phyloP scores from a whole-genome alignment of 2,797 vertebrate species.

The Anableps anableps region DNA sequence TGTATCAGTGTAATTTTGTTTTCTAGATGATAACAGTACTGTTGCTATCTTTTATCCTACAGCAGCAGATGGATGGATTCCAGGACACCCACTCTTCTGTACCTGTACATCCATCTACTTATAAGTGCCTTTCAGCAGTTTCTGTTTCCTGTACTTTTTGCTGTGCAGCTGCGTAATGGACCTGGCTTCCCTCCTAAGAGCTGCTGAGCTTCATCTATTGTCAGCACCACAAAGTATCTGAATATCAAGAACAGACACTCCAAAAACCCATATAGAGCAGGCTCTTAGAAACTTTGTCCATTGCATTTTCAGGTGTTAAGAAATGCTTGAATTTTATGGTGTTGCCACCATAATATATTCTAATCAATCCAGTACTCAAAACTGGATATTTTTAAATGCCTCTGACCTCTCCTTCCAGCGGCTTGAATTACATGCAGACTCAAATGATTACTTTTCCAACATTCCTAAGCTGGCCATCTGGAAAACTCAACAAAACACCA shows the following conservation, averaged over 20 bases:
- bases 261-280: neutral
- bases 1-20: slow-evolving; percentile 14
- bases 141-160: slow-evolving; percentile 53
- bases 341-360: slow-evolving; percentile 5
- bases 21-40: slow-evolving; percentile 13
- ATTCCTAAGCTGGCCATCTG: slow-evolving; percentile 63
- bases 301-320: neutral
- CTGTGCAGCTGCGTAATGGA: slow-evolving; percentile 57
- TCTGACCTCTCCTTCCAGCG: slow-evolving; percentile 36
- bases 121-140: slow-evolving; percentile 54
- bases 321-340: slow-evolving; percentile 4
- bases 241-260: slow-evolving; percentile 26
- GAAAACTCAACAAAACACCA: slow-evolving; percentile 52
- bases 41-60: slow-evolving; percentile 22
- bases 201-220: slow-evolving; percentile 41
- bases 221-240: slow-evolving; percentile 36
- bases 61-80: slow-evolving; percentile 32
- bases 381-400: slow-evolving; percentile 17
- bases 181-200: slow-evolving; percentile 44
- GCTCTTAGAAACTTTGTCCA: neutral
- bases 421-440: slow-evolving; percentile 50
- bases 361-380: slow-evolving; percentile 24
- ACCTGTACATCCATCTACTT: slow-evolving; percentile 28
- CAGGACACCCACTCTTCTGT: slow-evolving; percentile 31
- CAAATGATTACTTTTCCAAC: slow-evolving; percentile 51